A percentile compares a stretch with the other conserved stretches of the same genome.
phyloP scores from a whole-genome alignment of 2,888 invertebrate species.

The Bibio marci region DNA sequence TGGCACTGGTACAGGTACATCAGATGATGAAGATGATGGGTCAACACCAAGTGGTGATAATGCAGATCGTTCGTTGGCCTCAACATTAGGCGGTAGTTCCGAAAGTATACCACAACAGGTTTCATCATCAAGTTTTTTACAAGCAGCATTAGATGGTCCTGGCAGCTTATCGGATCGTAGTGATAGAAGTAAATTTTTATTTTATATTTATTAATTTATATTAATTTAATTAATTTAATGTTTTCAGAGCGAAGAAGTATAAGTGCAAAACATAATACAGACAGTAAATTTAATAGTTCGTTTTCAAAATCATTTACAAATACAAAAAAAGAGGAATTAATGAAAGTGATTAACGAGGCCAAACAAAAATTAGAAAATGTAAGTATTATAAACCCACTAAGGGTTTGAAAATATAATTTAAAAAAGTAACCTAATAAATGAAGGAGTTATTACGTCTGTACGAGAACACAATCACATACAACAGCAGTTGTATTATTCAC shows the following conservation, averaged over 20 bases:
- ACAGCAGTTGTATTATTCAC: too few relatives aligned
- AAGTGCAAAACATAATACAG: conserved; percentile 38
- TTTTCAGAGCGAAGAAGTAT: conserved; percentile 38
- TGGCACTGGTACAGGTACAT: conserved; percentile 46
- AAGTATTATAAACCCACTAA: conserved; percentile 29
- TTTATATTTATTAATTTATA: not conserved
- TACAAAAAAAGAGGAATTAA: conserved; percentile 50
- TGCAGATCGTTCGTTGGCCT: conserved; percentile 47
- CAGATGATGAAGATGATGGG: conserved; percentile 54
- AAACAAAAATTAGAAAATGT: conserved; percentile 75
- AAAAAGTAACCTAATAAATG: too few relatives aligned
- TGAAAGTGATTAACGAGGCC: conserved; percentile 68
- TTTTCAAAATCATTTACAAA: conserved; percentile 29
- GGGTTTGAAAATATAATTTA: too few relatives aligned
- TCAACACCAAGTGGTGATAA: conserved; percentile 72
- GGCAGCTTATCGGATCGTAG: conserved; percentile 23
- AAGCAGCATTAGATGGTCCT: conserved; percentile 28
- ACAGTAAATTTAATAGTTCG: conserved; percentile 18
- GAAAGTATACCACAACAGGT: conserved; percentile 33
- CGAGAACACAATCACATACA: too few relatives aligned
- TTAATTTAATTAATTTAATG: conserved; percentile 3
- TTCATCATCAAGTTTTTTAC: conserved; percentile 21
- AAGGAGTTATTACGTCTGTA: too few relatives aligned
- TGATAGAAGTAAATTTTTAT: conserved; percentile 19
- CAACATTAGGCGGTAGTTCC: conserved; percentile 56